Conservation (phyloP, 2,888 invertebrate genomes). For the Balanococcus diminutus region DNA sequence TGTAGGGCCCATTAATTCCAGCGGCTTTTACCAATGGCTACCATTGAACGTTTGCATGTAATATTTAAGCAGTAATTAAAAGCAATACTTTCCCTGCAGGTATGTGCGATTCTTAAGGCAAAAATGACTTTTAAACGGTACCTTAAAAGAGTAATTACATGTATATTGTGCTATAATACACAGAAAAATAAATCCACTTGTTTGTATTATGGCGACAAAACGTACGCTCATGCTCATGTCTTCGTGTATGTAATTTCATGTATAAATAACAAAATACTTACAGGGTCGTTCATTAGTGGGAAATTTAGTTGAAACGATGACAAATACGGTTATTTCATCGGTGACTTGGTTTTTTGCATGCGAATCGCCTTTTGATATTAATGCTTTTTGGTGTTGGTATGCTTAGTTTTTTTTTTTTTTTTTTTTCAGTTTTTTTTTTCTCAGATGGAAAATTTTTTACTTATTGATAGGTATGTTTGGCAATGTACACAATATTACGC, state of each 20-base stretch:
- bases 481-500: constrained; percentile 6
- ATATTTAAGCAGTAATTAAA: constrained; percentile 50
- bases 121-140: background rate
- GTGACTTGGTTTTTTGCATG: constrained; percentile 32
- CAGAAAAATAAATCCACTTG: background rate
- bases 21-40: constrained; percentile 99
- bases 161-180: constrained; percentile 5
- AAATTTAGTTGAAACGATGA: background rate
- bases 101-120: constrained; percentile 38
- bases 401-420: background rate
- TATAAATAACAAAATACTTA: constrained; percentile 11
- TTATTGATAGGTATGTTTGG: background rate
- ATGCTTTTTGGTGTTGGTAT: constrained; percentile 20
- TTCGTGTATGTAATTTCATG: background rate
- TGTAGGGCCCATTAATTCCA: constrained; percentile 95
- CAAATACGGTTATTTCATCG: background rate
- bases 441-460: background rate
- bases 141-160: background rate
- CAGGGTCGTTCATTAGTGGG: background rate
- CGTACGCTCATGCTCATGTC: background rate
- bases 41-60: constrained; percentile 72
- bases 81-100: constrained; percentile 49
- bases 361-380: constrained; percentile 15
- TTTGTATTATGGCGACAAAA: background rate
- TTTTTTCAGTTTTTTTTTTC: background rate